These are phyloP conservation scores for Pseudococcus longispinus DNA, from an alignment of 2,888 invertebrate species.

Conservation along the genomic window DNA sequence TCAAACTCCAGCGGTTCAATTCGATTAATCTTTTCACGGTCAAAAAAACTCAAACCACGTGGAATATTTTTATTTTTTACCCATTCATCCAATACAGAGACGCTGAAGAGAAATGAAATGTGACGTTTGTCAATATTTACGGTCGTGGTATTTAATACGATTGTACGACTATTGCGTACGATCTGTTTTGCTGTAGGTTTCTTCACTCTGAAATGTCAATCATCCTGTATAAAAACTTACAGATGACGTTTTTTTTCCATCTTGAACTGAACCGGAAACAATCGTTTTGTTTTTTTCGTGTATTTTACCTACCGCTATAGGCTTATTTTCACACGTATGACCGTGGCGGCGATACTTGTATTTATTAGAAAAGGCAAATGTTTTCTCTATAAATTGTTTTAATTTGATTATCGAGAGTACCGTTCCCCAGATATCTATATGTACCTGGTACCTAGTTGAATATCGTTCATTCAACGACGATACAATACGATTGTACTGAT, in stretches of 20 bases:
- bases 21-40: conserved; percentile 20
- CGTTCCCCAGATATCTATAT: background rate
- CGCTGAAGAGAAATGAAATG: background rate
- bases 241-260: background rate
- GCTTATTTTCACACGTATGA: conserved; percentile 19
- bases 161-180: conserved; percentile 9
- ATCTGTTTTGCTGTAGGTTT: background rate
- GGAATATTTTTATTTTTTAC: background rate
- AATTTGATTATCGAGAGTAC: background rate
- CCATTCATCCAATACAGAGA: background rate
- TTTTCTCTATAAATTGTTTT: conserved; percentile 18
- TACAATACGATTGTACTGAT: background rate
- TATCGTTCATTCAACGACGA: background rate
- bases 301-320: background rate
- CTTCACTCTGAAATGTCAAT: conserved; percentile 32
- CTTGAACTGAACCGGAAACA: background rate
- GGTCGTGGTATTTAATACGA: background rate
- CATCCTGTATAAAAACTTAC: background rate
- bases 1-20: background rate
- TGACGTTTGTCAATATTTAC: conserved; percentile 29
- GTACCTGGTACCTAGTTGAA: background rate
- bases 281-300: background rate
- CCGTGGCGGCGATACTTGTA: background rate
- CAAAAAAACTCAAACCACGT: background rate
- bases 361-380: background rate